Evolutionary conservation across 64 coral and sea anemone genomes (phyloP), one percentile per base, ranked within the genome.

Genomic region (Orbicella faveolata): DNA sequence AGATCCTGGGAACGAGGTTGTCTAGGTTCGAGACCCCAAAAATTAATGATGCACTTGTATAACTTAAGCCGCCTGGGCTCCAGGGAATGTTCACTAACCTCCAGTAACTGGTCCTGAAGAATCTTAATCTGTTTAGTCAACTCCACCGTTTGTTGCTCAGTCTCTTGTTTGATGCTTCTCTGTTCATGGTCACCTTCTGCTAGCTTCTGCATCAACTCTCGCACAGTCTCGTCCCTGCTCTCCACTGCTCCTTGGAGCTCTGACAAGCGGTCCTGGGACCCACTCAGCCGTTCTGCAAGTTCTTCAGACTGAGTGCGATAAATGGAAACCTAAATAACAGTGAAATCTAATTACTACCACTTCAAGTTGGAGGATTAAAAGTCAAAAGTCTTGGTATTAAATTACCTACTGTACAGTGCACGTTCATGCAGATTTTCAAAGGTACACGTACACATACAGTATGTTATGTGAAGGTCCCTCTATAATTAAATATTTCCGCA

Each of bases 81-180:
- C n/a, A 6, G 0, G 23, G 25, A 23, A 25, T n/a, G 9, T 70
- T 70, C 25, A 70, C 80, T 69, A 21, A 91, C 92, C 70, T 94
- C 82, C 5, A 89, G 11, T 51, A 96, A 61, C 34, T 96, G 95
- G 44, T 91, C 87, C 73, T 96, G 92, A 74, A 96, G 41, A 57
- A 93, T 90, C 59, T 94, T 93, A n/a, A 96, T 88, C 54, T 93
- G 81, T 35, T 69, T 89, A 30, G 92, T 90, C 83, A 96, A 34
- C 83, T 94, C 95, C 63, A 91, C 80, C 36, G 90, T 86, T 69
- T 96, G 88, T 30, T 77, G 78, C 61, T 83, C 23, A 36, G 92
- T 87, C 25, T 96, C 91, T n/a, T 96, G 88, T 36, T 96, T 88
- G 17, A 87, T 61, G 36, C 77, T 84, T 75, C 87, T 89, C 67